These are phyloP conservation scores for Ophioninae sp. DNA, from an alignment of 2,888 invertebrate genomes.

Conservation along the genomic window DNA sequence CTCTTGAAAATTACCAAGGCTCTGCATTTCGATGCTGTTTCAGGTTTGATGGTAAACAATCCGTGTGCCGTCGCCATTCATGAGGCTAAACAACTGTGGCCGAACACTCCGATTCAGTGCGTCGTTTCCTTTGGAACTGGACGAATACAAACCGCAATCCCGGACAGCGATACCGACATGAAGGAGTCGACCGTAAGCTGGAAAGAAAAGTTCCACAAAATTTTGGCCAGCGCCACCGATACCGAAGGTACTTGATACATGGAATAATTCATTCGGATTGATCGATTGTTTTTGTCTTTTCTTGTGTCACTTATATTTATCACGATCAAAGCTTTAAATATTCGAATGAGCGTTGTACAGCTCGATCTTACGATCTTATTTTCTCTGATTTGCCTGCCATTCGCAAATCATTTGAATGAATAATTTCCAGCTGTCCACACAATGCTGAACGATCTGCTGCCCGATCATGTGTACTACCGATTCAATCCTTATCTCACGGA, in stretches of 20 bases:
- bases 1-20: not conserved
- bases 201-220: constrained; percentile 90
- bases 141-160: constrained; percentile 80
- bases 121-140: constrained; percentile 93
- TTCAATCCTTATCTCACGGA: constrained; percentile 94
- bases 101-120: constrained; percentile 87
- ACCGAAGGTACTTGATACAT: constrained; percentile 86
- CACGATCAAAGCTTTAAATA: not conserved
- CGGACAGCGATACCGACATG: constrained; percentile 66
- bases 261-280: not conserved
- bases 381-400: not conserved
- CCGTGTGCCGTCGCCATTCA: constrained; percentile 94
- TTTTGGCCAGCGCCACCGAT: constrained; percentile 93
- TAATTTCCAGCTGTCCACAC: constrained; percentile 88
- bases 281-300: not conserved
- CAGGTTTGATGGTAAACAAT: constrained; percentile 92
- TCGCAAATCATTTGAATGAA: not conserved
- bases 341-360: not conserved
- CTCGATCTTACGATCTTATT: not conserved
- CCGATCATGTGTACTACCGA: constrained; percentile 89
- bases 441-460: constrained; percentile 88
- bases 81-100: constrained; percentile 93
- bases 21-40: not conserved
- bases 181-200: constrained; percentile 83
- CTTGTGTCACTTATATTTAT: too few relatives aligned